phyloP scores from a whole-genome alignment of 2,113 vertebrate genomes.

The Dunckerocampus dactyliophorus region DNA sequence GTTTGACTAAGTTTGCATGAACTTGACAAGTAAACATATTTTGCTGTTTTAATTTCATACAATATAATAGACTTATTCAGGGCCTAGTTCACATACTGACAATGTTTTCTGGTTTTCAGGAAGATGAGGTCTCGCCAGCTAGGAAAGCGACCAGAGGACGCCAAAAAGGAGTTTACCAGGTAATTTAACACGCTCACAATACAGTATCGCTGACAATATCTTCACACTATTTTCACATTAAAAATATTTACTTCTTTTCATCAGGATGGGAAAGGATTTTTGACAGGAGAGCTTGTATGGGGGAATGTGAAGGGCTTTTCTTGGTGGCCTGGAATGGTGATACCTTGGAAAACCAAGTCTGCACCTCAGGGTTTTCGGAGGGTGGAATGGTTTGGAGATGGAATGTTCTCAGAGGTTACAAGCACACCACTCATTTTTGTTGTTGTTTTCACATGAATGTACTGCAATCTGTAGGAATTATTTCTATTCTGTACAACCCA shows the following conservation, averaged over 20 bases:
- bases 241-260: neutral
- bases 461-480: neutral
- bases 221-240: neutral
- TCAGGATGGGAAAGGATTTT: conserved; percentile 87
- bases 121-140: conserved; percentile 16
- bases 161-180: conserved; percentile 52
- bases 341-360: conserved; percentile 79
- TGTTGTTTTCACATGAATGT: neutral
- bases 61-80: neutral
- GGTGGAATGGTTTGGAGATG: conserved; percentile 94
- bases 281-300: conserved; percentile 85
- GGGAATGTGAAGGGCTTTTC: conserved; percentile 89
- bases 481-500: neutral
- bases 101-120: conserved; percentile 25
- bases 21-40: too few species aligned
- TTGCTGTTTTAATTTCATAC: too few species aligned
- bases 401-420: conserved; percentile 90
- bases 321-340: conserved; percentile 90
- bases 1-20: too few species aligned
- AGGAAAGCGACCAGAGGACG: conserved; percentile 44
- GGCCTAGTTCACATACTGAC: neutral
- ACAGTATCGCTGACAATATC: neutral
- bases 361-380: conserved; percentile 74
- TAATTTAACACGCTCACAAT: conserved; percentile 14
- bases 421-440: too few species aligned